phyloP scores from a whole-genome alignment of 2,888 invertebrate species.

The Athrips mouffetella region DNA sequence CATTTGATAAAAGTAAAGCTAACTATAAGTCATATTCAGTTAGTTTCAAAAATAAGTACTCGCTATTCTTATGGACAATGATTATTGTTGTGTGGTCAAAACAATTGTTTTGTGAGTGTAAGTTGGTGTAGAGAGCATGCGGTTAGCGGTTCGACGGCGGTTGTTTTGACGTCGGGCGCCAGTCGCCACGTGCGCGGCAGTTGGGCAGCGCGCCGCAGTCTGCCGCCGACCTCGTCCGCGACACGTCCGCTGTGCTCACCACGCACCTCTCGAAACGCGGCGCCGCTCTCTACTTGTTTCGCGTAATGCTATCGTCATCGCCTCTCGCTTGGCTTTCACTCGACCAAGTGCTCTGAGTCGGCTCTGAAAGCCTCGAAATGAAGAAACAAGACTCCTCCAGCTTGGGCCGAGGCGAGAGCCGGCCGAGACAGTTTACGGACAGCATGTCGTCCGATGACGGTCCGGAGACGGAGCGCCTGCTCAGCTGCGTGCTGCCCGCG shows the following conservation, averaged over 20 bases:
- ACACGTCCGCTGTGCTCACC: conserved; percentile 36
- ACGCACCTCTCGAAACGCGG: conserved; percentile 13
- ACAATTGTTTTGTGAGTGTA: neutral
- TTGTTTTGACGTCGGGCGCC: conserved; percentile 57
- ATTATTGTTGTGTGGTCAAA: neutral
- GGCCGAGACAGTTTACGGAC: conserved; percentile 57
- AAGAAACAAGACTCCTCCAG: conserved; percentile 53
- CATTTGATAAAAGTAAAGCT: too few species aligned
- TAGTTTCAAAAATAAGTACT: too few species aligned
- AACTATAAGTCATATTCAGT: too few species aligned
- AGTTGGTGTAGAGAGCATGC: neutral
- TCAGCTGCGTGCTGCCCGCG: conserved; percentile 49
- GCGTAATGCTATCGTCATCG: conserved; percentile 55
- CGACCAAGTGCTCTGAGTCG: conserved; percentile 30
- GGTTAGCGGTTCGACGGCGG: conserved; percentile 7
- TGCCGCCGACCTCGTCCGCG: conserved; percentile 50
- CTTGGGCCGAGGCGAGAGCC: conserved; percentile 42
- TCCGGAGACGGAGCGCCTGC: conserved; percentile 64
- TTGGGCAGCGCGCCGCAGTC: conserved; percentile 50
- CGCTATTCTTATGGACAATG: too few species aligned
- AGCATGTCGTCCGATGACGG: conserved; percentile 70
- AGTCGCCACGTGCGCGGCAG: conserved; percentile 56
- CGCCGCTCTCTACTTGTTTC: conserved; percentile 31
- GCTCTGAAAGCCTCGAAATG: conserved; percentile 41
- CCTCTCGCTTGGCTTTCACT: conserved; percentile 33